Conservation (phyloP, 2,888 invertebrate species). For the Rambutsinella grinnellia region DNA sequence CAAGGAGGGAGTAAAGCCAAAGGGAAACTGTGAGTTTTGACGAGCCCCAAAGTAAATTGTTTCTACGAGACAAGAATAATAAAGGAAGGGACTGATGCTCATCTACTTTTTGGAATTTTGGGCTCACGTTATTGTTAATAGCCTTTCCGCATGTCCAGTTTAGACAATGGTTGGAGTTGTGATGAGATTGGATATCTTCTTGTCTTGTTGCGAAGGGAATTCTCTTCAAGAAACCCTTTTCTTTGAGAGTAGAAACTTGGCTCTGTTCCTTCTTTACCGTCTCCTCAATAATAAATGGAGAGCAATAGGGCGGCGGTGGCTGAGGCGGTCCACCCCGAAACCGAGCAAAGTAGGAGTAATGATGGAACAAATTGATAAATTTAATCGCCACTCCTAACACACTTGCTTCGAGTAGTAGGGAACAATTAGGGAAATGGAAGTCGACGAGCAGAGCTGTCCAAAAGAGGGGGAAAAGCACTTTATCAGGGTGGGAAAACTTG, state of each 20-base stretch:
- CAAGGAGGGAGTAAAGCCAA: conserved; percentile 44
- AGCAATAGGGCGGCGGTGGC: no score
- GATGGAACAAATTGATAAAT: conserved; percentile 54
- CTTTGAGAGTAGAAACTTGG: neutral
- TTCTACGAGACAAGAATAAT: conserved; percentile 13
- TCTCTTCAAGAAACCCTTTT: neutral
- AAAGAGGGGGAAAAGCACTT: conserved; percentile 57
- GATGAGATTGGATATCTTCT: neutral
- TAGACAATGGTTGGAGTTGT: neutral
- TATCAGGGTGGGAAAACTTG: conserved; percentile 54
- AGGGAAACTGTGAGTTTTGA: conserved; percentile 45
- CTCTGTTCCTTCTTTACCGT: neutral
- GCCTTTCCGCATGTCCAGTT: conserved; percentile 20
- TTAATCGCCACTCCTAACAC: conserved; percentile 42
- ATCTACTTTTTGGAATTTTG: neutral
- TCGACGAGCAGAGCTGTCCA: conserved; percentile 57
- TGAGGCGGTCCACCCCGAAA: conserved; percentile 9
- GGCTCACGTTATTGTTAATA: neutral
- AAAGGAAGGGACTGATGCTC: neutral
- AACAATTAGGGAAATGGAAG: conserved; percentile 52
- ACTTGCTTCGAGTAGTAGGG: conserved; percentile 26
- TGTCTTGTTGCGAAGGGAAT: neutral
- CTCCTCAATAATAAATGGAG: no score
- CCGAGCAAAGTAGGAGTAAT: conserved; percentile 41
- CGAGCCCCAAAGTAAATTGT: conserved; percentile 35